Percentiles rank a stretch among this genome's conserved stretches.
Conservation (phyloP, 1,140 invertebrate genomes). For the Aethina tumida region DNA sequence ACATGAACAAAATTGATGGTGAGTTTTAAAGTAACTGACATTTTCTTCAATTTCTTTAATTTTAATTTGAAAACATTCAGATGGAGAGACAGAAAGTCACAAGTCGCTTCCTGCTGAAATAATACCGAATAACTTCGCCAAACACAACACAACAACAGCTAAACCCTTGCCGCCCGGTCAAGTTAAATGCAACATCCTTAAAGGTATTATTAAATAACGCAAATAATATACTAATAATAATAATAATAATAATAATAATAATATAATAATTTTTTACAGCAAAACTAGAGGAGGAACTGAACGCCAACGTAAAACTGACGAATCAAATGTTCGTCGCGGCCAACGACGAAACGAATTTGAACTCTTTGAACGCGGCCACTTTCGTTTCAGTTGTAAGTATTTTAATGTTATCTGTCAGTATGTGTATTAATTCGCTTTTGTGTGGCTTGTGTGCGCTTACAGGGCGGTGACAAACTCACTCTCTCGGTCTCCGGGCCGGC, state of each 20-base stretch:
- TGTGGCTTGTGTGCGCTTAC: slow-evolving; percentile 5
- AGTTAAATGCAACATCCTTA: slow-evolving; percentile 90
- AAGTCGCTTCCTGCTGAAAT: slow-evolving; percentile 45
- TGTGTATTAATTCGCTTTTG: not conserved
- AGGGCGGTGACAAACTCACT: slow-evolving; percentile 67
- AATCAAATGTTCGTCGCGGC: slow-evolving; percentile 46
- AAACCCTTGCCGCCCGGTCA: slow-evolving; percentile 74
- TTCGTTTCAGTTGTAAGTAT: slow-evolving; percentile 64
- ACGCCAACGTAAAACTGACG: slow-evolving; percentile 40
- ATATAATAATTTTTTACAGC: slow-evolving; percentile 31
- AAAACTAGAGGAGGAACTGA: slow-evolving; percentile 48
- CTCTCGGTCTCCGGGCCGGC: slow-evolving; percentile 44
- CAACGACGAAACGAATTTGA: slow-evolving; percentile 34
- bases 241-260: slow-evolving; percentile 1
- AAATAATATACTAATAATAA: not conserved
- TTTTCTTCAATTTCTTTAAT: not conserved
- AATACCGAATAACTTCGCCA: slow-evolving; percentile 59
- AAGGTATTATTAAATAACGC: slow-evolving; percentile 52
- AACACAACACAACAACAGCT: slow-evolving; percentile 43
- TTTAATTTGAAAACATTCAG: slow-evolving; percentile 11
- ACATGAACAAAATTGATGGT: slow-evolving; percentile 36
- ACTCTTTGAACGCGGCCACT: slow-evolving; percentile 51
- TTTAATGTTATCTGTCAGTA: not conserved
- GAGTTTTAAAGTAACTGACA: slow-evolving; percentile 10
- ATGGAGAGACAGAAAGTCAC: slow-evolving; percentile 42